phyloP scores from a whole-genome alignment of 1,140 invertebrate genomes.

The Steinernema khuongi region DNA sequence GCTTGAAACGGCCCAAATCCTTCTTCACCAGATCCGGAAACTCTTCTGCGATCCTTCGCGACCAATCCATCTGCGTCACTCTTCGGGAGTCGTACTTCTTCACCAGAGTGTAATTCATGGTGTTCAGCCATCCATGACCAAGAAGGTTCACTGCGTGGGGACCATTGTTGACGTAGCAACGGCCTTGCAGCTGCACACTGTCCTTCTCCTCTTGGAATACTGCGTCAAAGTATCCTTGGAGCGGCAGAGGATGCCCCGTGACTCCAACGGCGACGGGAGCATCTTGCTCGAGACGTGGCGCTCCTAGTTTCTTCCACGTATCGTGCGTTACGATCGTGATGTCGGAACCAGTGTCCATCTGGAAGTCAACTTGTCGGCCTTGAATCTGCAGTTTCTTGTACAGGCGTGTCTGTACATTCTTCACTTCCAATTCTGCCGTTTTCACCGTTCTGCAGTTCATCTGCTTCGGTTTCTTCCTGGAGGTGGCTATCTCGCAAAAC shows the following conservation, averaged over 20 bases:
- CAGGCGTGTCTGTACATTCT: not conserved
- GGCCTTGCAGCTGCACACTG: not conserved
- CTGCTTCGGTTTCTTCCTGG: not conserved
- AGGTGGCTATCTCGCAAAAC: not conserved
- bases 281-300: not conserved
- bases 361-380: not conserved
- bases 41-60: not conserved
- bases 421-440: not conserved
- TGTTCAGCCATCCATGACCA: no score
- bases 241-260: not conserved
- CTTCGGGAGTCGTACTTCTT: not conserved
- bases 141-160: not conserved
- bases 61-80: not conserved
- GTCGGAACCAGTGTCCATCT: slow-evolving; percentile 18
- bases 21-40: not conserved
- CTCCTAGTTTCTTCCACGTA: not conserved
- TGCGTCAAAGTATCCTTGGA: not conserved
- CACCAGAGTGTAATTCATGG: not conserved
- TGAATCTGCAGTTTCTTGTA: not conserved
- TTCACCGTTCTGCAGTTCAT: not conserved
- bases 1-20: not conserved
- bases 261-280: not conserved
- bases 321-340: not conserved
- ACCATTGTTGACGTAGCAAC: not conserved
- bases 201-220: not conserved